These are phyloP conservation scores for Squalus acanthias DNA, from an alignment of 2,797 vertebrate species.

Conservation along the genomic window DNA sequence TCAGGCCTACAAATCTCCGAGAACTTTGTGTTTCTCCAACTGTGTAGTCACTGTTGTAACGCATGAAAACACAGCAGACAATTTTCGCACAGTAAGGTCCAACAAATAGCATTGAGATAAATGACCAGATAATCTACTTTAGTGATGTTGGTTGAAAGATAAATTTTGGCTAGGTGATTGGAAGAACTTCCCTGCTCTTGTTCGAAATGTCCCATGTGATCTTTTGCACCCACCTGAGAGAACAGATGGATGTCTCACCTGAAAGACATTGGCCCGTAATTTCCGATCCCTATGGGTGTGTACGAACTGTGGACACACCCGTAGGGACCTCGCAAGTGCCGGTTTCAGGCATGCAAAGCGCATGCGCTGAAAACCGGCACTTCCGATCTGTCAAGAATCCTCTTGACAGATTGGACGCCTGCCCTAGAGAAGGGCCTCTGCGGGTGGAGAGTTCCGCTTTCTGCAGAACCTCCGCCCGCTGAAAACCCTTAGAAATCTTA, in stretches of 20 bases:
- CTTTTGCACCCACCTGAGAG: neutral
- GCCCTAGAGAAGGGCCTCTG: too few relatives aligned
- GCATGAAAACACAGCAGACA: neutral
- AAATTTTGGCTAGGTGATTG: neutral
- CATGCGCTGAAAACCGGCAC: too few relatives aligned
- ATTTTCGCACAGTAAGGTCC: neutral
- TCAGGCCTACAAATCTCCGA: neutral
- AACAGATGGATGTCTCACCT: neutral
- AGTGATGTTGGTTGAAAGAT: neutral
- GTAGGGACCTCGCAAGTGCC: too few relatives aligned
- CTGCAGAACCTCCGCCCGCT: too few relatives aligned
- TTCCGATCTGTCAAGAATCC: too few relatives aligned
- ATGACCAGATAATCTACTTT: neutral
- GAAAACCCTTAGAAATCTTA: too few relatives aligned
- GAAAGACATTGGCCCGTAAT: too few relatives aligned
- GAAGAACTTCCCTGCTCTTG: neutral
- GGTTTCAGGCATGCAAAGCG: too few relatives aligned
- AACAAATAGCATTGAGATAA: neutral
- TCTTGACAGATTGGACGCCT: too few relatives aligned
- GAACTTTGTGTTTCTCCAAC: neutral
- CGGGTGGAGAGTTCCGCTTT: too few relatives aligned
- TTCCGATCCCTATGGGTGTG: too few relatives aligned
- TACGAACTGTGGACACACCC: too few relatives aligned
- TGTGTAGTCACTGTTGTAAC: neutral
- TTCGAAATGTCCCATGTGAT: neutral